Evolutionary conservation across 2,113 vertebrate species (phyloP), one percentile per base, ranked within the genome.

Genomic region (Phocoena sinus): DNA sequence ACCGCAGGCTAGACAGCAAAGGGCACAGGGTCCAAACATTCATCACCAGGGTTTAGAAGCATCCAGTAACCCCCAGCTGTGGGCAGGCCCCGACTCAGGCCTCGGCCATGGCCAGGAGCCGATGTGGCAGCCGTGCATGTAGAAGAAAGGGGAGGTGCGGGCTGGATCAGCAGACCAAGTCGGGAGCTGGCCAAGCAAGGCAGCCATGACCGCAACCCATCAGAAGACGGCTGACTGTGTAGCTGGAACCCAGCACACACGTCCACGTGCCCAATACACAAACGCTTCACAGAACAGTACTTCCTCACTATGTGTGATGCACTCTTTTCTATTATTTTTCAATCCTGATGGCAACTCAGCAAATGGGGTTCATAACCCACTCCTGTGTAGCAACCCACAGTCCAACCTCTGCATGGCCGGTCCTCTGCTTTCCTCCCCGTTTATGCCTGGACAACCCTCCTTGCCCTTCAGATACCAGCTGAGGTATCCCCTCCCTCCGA

Each of bases 191-290:
- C 36, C 12, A 2, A 60, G 53, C 63, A 5, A 36, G 1, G 12
- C 47, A 18, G 23, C 79, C 70, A 15, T 4, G 65, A 47, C 36
- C 17, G 28, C 67, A 50, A 8, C 1, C 68, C 33, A 7, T 1
- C 14, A 62, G 50, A 70, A 81, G 31, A n/a, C 2, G 47, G 74
- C 9, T 14, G 28, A 68, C 13, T 14, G 31, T 15, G 6, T 1
- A 23, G 28, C 63, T 31, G 33, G 41, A 63, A 26, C 9, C 47
- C 23, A 58, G 44, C 26, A 41, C 13, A 9, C 5, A 8, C 2
- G 0, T 15, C 15, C 10, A 25, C 3, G 3, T 0, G 12, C 18
- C 4, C 10, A 14, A 13, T 8, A 17, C 50, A 15, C n/a, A 14
- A 12, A 70, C 20, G 15, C 77, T 77, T 8, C 4, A 6, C 2